These are phyloP conservation scores for Hypotaenidia philippensis DNA, from an alignment of 2,797 vertebrate genomes.

Conservation along the genomic window DNA sequence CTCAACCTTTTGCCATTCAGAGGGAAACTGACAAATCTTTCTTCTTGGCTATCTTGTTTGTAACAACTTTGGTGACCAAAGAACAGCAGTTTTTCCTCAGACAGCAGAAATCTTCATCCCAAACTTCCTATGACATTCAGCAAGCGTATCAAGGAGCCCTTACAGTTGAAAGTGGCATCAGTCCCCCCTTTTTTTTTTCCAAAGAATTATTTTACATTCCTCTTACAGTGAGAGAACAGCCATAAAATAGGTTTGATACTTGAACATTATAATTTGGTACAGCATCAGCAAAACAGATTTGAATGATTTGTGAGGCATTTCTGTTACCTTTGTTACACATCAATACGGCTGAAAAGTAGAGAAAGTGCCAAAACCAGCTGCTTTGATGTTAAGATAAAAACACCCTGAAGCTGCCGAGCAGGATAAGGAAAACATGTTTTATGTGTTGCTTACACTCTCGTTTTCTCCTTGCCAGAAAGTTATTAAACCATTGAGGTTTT, in stretches of 20 bases:
- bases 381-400: conserved; percentile 29
- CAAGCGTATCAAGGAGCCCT: not conserved
- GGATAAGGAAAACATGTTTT: not conserved
- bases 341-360: not conserved
- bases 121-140: not conserved
- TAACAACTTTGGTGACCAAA: conserved; percentile 38
- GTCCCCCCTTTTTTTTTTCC: not conserved
- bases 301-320: not conserved
- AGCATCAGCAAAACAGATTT: not conserved
- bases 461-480: not conserved
- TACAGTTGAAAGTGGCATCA: not conserved
- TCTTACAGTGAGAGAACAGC: not conserved
- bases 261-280: not conserved
- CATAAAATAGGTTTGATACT: not conserved
- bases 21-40: conserved; percentile 45
- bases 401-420: not conserved
- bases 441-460: not conserved
- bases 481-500: not conserved
- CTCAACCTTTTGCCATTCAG: conserved; percentile 47
- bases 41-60: conserved; percentile 32
- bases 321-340: not conserved
- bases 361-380: not conserved
- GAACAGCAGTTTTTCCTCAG: conserved; percentile 10
- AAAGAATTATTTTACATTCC: not conserved
- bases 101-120: not conserved